Evolutionary conservation across 2,797 vertebrate genomes (phyloP), one percentile per base, ranked within the genome.

Genomic region (Silurus lanzhouensis): DNA sequence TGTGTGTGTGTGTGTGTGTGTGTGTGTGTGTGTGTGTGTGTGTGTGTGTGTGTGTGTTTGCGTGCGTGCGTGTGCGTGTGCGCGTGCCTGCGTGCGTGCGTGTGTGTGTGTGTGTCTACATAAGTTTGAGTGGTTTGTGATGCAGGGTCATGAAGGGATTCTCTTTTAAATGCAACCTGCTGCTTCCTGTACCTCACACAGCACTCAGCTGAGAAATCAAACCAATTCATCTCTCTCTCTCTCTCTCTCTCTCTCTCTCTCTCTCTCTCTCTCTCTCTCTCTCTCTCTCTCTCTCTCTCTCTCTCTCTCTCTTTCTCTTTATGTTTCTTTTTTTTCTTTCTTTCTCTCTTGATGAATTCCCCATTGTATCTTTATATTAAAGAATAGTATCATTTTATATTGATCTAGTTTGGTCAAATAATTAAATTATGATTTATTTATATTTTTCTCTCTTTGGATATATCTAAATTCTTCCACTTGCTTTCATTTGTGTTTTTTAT

Each of bases 131-230:
- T 63, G 38, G 15, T 20, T 63, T 79, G 9, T 61, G 76, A 61
- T 46, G 31, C 44, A 81, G 63, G 44, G n/a, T 46, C n/a, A 81
- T 66, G 19, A 67, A 63, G 63, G 63, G 46, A 48, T 67, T 81
- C 46, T 81, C 63, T 81, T 81, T 55, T 81, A 52, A 81, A 67
- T 27, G 46, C 61, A 67, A 80, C 60, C 78, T 80, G 58, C 22
- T 64, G 61, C 76, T 79, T 9, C 22, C 12, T 67, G 22, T 25
- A 81, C 38, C 44, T 66, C 20, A 66, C 78, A 81, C 3, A 81
- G 63, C 78, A 81, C 80, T 81, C 80, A 81, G 48, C 64, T 13
- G 63, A 81, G 46, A 67, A 81, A 67, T 67, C 79, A 81, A 81
- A 81, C 8, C 44, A 10, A 68, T 81, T 81, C 80, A 68, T 68